phyloP scores from a whole-genome alignment of 1,140 invertebrate species.

The Eupristina koningsbergeri region DNA sequence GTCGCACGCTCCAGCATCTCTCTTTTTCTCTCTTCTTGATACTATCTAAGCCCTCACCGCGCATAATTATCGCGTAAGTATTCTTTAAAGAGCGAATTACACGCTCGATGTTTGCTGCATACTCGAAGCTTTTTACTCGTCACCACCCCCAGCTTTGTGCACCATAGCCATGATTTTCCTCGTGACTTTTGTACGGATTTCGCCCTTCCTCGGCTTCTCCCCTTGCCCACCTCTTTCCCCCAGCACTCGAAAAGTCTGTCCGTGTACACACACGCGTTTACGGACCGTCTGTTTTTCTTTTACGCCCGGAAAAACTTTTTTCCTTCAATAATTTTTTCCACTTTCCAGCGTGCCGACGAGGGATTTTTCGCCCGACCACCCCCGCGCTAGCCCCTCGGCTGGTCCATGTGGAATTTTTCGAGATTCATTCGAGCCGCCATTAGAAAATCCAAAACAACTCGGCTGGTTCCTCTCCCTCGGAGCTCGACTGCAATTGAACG shows the following conservation, averaged over 20 bases:
- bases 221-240: not conserved
- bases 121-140: conserved; percentile 66
- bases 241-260: not conserved
- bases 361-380: not conserved
- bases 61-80: conserved; percentile 72
- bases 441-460: not conserved
- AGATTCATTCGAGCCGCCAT: conserved; percentile 25
- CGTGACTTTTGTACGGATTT: too few relatives aligned
- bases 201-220: not conserved
- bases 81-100: conserved; percentile 73
- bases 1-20: conserved; percentile 46
- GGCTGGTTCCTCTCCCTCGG: not conserved
- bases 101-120: conserved; percentile 70
- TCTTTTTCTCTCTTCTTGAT: conserved; percentile 51
- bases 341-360: not conserved
- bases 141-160: conserved; percentile 16
- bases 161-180: not conserved
- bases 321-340: conserved; percentile 58
- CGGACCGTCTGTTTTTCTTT: conserved; percentile 59
- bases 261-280: conserved; percentile 10
- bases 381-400: not conserved
- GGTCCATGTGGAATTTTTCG: conserved; percentile 33
- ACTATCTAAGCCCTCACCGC: conserved; percentile 55
- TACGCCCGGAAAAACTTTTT: conserved; percentile 59
- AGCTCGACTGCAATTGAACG: conserved; percentile 23